A percentile compares a stretch with the other conserved stretches of the same genome.
Conservation (phyloP, 2,797 vertebrate species). For the Artibeus lituratus region DNA sequence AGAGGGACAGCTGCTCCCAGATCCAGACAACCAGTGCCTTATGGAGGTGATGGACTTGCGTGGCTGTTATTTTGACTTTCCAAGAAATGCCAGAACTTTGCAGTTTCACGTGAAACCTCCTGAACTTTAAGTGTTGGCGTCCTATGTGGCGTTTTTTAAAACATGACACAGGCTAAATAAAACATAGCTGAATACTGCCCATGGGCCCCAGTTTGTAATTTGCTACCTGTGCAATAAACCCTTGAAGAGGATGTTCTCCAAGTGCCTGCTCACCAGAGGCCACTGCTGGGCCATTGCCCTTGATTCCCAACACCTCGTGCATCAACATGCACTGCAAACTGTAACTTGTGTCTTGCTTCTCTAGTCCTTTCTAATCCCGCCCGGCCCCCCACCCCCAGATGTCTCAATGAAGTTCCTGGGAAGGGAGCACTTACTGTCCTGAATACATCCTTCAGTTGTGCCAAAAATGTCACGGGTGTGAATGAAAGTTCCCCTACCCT, state of each 20-base stretch:
- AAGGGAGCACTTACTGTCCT: background rate
- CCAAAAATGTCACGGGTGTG: background rate
- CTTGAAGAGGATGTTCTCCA: background rate
- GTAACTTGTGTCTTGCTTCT: background rate
- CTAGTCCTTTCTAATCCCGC: background rate
- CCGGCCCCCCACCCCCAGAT: fast-evolving
- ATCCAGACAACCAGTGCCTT: too few species aligned
- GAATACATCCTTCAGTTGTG: background rate
- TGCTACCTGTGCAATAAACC: background rate
- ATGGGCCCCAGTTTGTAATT: background rate
- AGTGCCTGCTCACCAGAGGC: background rate
- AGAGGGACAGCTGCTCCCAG: background rate
- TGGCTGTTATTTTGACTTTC: background rate
- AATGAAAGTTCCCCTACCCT: background rate
- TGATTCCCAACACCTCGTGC: fast-evolving
- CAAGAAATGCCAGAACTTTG: background rate
- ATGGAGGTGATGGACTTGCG: background rate
- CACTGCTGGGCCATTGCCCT: fast-evolving
- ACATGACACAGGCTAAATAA: background rate
- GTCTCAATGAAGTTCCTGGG: background rate
- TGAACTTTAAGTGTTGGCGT: background rate
- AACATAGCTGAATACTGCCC: background rate
- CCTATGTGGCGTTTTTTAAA: background rate
- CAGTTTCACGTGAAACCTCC: background rate
- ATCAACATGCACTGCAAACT: fast-evolving